These are phyloP conservation scores for Apostichopus californicus DNA, from an alignment of 35 echinoderm and acorn worm species.

Conservation along the genomic window DNA sequence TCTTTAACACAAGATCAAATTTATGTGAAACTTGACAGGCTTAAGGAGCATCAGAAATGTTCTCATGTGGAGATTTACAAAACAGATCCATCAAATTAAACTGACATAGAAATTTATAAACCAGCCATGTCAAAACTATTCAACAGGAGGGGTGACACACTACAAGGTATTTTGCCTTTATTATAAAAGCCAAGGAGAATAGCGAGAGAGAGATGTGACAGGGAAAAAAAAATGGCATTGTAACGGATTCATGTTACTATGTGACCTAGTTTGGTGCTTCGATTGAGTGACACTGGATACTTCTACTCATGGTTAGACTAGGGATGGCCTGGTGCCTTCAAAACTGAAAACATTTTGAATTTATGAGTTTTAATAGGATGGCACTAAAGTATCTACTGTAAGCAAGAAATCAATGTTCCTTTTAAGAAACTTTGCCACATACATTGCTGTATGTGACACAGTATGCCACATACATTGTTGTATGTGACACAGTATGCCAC, in stretches of 20 bases:
- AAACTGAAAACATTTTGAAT: no score
- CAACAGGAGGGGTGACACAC: background rate
- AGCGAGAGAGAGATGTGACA: background rate
- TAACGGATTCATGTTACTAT: background rate
- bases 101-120: background rate
- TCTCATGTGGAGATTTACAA: background rate
- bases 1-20: background rate
- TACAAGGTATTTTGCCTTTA: background rate
- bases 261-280: constrained; percentile 3
- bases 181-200: background rate
- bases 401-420: no score
- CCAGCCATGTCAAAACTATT: background rate
- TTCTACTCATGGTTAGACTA: no score
- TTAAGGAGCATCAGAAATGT: constrained; percentile 1
- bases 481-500: no score
- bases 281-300: background rate
- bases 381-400: no score
- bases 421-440: no score
- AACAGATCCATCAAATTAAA: constrained; percentile 15
- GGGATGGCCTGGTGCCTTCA: no score
- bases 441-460: no score
- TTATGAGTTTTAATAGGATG: no score
- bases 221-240: background rate
- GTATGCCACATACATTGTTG: no score
- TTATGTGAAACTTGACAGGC: background rate